Percentiles rank a stretch among this genome's conserved stretches.
These are phyloP conservation scores for Drosophila antonietae DNA, from an alignment of 2,888 invertebrate species.

Conservation along the genomic window DNA sequence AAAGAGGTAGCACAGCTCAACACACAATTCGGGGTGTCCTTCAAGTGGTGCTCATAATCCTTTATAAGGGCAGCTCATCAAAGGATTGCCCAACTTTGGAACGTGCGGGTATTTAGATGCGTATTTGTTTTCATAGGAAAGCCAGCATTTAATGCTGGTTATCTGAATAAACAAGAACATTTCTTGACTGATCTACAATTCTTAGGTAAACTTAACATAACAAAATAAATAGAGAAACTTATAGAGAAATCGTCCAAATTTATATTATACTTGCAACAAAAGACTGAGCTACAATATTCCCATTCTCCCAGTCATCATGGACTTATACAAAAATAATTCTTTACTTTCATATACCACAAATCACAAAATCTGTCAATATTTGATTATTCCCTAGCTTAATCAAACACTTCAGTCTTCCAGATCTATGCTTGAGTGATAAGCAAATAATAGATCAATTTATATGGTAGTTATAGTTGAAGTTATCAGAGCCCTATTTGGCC, in stretches of 20 bases:
- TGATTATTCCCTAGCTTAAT: conserved; percentile 12
- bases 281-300: neutral
- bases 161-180: neutral
- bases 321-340: neutral
- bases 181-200: neutral
- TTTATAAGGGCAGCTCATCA: conserved; percentile 65
- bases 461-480: neutral
- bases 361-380: conserved; percentile 12
- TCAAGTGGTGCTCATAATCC: conserved; percentile 64
- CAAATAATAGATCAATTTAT: conserved; percentile 4
- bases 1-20: conserved; percentile 31
- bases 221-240: neutral
- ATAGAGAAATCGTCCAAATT: too few species aligned
- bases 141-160: conserved; percentile 58
- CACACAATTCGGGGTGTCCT: conserved; percentile 40
- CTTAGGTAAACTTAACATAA: too few species aligned
- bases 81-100: conserved; percentile 61
- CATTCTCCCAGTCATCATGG: neutral
- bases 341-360: neutral
- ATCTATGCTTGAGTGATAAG: neutral
- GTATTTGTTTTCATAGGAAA: conserved; percentile 38
- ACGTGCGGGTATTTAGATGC: conserved; percentile 68
- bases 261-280: neutral
- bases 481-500: neutral
- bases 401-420: neutral